Evolutionary conservation across 2,113 vertebrate species (phyloP).

Genomic region (Nematolebias whitei): DNA sequence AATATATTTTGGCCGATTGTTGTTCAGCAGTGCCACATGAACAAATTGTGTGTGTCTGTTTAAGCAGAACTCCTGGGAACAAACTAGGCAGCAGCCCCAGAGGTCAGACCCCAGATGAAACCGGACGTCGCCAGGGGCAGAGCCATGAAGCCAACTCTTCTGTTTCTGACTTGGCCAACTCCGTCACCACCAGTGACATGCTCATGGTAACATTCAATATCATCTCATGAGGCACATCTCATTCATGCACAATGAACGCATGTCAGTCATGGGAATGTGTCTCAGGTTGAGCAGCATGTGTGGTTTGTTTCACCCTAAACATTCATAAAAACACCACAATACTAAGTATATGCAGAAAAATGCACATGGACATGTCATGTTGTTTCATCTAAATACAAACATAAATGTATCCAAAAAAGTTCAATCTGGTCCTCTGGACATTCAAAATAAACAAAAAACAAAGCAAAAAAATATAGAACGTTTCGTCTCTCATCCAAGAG

Average conservation of each 20-base stretch:
- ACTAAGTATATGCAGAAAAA: too few relatives aligned
- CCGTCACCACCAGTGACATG: slow-evolving; percentile 98
- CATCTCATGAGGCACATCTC: slow-evolving; percentile 1
- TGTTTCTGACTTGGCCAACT: slow-evolving; percentile 95
- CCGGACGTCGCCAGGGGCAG: slow-evolving; percentile 74
- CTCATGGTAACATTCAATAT: slow-evolving; percentile 86
- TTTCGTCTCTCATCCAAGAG: too few relatives aligned
- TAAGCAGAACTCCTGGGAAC: slow-evolving; percentile 84
- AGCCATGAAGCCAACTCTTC: slow-evolving; percentile 89
- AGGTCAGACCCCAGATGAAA: slow-evolving; percentile 87
- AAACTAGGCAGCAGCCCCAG: slow-evolving; percentile 86
- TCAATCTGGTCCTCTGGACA: too few relatives aligned
- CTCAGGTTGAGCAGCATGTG: too few relatives aligned
- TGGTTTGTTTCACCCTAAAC: too few relatives aligned
- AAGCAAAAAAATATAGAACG: too few relatives aligned
- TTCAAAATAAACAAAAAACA: too few relatives aligned
- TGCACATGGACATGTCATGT: too few relatives aligned
- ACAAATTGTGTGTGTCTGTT: slow-evolving; percentile 29
- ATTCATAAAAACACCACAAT: too few relatives aligned
- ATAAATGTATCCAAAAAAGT: too few relatives aligned
- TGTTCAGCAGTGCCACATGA: neutral
- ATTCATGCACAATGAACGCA: slow-evolving; percentile 15
- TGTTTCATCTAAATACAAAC: too few relatives aligned
- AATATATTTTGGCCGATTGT: neutral
- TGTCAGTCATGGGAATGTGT: too few relatives aligned